phyloP scores from a whole-genome alignment of 2,113 vertebrate genomes.

The Lepidothrix coronata region DNA sequence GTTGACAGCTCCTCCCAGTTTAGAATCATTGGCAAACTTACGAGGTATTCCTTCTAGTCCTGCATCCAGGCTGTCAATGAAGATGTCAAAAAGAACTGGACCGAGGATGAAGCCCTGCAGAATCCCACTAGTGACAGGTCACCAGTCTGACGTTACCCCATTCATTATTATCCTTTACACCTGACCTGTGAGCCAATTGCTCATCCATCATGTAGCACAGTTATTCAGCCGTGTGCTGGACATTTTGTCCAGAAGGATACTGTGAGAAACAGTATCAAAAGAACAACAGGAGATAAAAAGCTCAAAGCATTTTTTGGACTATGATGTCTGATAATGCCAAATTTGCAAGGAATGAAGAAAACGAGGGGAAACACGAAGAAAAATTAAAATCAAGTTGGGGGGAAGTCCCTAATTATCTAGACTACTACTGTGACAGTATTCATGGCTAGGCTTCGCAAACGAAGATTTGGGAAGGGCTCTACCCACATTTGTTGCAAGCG shows the following conservation, averaged over 20 bases:
- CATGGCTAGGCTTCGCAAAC: no score
- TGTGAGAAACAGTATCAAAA: neutral
- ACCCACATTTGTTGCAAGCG: no score
- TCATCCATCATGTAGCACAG: fast-evolving
- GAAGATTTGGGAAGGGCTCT: no score
- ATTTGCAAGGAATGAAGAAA: neutral
- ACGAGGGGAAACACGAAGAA: neutral
- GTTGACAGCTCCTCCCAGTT: neutral
- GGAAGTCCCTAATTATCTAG: neutral
- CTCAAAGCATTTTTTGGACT: neutral
- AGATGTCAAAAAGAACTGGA: neutral
- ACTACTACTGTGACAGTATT: neutral
- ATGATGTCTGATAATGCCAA: neutral
- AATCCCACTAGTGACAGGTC: neutral
- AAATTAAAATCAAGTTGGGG: neutral
- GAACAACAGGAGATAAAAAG: neutral
- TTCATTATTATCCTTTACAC: neutral
- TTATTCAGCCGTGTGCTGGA: neutral
- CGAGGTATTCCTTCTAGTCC: neutral
- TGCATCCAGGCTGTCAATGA: neutral
- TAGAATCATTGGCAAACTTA: neutral
- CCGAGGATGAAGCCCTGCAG: neutral
- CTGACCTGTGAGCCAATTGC: neutral
- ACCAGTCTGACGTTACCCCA: neutral
- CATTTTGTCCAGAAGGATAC: neutral